These are phyloP conservation scores for Himalopsyche japonica DNA, from an alignment of 2,888 invertebrate genomes.

Conservation along the genomic window DNA sequence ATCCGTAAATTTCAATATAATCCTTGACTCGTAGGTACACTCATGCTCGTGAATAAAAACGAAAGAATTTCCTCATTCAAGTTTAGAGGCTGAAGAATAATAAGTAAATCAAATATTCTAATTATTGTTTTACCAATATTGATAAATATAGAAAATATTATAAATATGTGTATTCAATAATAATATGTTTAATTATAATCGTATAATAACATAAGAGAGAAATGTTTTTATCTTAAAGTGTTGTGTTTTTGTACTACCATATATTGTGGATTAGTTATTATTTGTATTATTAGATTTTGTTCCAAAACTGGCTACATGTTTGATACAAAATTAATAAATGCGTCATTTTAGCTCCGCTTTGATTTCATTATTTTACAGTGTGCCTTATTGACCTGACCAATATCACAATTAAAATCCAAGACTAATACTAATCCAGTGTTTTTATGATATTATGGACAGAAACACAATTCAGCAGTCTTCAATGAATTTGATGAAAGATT, in stretches of 20 bases:
- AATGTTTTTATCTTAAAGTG: slow-evolving; percentile 40
- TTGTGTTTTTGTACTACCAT: slow-evolving; percentile 40
- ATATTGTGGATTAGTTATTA: slow-evolving; percentile 38
- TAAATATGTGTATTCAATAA: slow-evolving; percentile 32
- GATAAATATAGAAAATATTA: slow-evolving; percentile 29
- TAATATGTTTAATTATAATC: slow-evolving; percentile 36
- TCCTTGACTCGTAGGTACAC: not conserved
- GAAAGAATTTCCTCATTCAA: slow-evolving; percentile 7
- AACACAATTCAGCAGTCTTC: too few species aligned
- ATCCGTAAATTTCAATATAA: not conserved
- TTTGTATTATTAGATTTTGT: slow-evolving; percentile 30
- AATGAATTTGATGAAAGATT: too few species aligned
- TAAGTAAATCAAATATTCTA: slow-evolving; percentile 15
- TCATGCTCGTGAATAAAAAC: not conserved
- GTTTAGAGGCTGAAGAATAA: slow-evolving; percentile 24
- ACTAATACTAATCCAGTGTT: too few species aligned
- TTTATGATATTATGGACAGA: too few species aligned
- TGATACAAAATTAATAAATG: slow-evolving; percentile 40
- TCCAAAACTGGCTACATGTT: slow-evolving; percentile 38
- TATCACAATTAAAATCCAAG: not conserved
- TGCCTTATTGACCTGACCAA: not conserved
- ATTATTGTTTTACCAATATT: slow-evolving; percentile 38
- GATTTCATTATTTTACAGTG: not conserved
- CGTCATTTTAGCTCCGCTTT: slow-evolving; percentile 33
- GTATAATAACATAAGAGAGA: slow-evolving; percentile 32